Conservation (phyloP, 2,797 vertebrate genomes). For the Bucorvus abyssinicus region DNA sequence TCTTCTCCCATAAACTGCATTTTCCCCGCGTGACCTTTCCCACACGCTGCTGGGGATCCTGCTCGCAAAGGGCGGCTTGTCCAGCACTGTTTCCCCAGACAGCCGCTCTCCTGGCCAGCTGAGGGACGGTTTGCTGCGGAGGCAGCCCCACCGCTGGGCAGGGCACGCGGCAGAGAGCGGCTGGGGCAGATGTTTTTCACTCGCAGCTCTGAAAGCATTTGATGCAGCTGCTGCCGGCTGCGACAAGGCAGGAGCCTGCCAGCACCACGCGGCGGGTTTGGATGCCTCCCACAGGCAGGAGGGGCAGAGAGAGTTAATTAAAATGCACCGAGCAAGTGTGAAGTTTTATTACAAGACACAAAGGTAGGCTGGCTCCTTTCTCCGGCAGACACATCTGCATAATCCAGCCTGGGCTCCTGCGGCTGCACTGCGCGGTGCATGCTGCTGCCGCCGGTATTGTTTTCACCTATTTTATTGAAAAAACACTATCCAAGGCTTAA, state of each 20-base stretch:
- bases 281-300: slow-evolving; percentile 41
- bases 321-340: slow-evolving; percentile 13
- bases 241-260: not conserved
- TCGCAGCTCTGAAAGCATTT: not conserved
- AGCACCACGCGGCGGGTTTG: not conserved
- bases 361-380: slow-evolving; percentile 14
- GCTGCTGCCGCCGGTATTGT: not conserved
- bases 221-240: not conserved
- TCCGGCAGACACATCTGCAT: slow-evolving; percentile 15
- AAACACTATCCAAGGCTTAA: not conserved
- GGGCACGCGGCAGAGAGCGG: accelerated
- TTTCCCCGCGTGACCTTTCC: not conserved
- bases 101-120: not conserved
- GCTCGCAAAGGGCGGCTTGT: not conserved
- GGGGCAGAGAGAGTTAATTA: slow-evolving; percentile 36
- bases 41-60: not conserved
- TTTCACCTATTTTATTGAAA: not conserved
- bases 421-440: not conserved
- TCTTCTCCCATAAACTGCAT: accelerated
- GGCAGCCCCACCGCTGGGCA: not conserved
- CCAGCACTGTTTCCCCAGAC: accelerated
- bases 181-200: not conserved
- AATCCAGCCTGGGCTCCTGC: slow-evolving; percentile 12
- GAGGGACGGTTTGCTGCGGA: accelerated
- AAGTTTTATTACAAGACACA: slow-evolving; percentile 16